phyloP scores from a whole-genome alignment of 2,113 vertebrate species.

The Bettongia penicillata region DNA sequence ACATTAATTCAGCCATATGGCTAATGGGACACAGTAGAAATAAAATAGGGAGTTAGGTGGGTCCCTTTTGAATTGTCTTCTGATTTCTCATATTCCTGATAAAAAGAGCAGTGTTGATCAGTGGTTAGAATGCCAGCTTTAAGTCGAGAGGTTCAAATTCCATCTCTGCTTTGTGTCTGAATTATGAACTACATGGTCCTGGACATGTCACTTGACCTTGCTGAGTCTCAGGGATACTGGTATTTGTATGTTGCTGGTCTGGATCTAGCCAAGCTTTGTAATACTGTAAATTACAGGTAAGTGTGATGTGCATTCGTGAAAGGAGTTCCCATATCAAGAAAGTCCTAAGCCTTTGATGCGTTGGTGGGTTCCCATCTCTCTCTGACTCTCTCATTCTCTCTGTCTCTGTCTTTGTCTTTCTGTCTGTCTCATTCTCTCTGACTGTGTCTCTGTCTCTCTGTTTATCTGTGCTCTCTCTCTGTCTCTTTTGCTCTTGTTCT shows the following conservation, averaged over 20 bases:
- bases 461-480: not conserved
- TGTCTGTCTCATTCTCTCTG: too few species aligned
- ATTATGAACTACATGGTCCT: not conserved
- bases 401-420: not conserved
- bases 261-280: not conserved
- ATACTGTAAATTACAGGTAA: not conserved
- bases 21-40: not conserved
- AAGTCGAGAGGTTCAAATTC: not conserved
- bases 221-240: not conserved
- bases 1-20: not conserved
- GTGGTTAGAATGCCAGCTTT: not conserved
- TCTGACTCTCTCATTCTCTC: not conserved
- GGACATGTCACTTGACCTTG: not conserved
- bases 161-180: not conserved
- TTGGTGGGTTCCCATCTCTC: not conserved
- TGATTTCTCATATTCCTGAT: constrained; percentile 4
- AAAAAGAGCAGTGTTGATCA: not conserved
- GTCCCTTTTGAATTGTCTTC: not conserved
- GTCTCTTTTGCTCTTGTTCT: too few species aligned
- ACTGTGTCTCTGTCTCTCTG: too few species aligned
- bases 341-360: not conserved
- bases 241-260: not conserved
- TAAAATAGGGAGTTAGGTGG: constrained; percentile 16
- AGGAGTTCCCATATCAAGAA: not conserved
- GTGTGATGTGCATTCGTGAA: not conserved